Percentiles rank a stretch among this genome's conserved stretches.
Conservation (phyloP, 2,888 invertebrate species). For the Colostygia pectinataria region DNA sequence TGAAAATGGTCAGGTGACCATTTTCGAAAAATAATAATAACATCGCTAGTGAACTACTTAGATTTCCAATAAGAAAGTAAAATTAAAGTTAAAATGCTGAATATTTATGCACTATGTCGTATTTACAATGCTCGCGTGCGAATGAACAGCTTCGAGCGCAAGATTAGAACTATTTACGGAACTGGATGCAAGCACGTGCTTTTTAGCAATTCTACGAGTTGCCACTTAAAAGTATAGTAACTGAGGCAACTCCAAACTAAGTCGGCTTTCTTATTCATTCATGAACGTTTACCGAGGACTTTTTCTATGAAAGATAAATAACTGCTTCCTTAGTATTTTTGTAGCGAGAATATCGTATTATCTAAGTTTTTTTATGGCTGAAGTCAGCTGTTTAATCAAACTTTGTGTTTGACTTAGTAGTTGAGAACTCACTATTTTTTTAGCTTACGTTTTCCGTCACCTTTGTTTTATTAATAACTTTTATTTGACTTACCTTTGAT, state of each 20-base stretch:
- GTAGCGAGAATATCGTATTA: constrained; percentile 33
- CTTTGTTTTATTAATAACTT: neutral
- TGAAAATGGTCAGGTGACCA: no score
- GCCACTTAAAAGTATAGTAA: constrained; percentile 56
- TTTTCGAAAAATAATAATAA: no score
- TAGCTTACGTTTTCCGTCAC: neutral
- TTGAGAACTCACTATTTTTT: constrained; percentile 9
- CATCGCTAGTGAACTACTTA: neutral
- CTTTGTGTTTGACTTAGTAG: constrained; percentile 16
- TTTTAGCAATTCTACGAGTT: constrained; percentile 68
- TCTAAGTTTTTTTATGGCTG: constrained; percentile 25
- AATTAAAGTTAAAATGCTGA: constrained; percentile 2
- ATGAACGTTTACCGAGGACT: constrained; percentile 43
- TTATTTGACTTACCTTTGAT: no score
- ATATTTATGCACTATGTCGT: constrained; percentile 12
- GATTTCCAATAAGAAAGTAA: neutral
- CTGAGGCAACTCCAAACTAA: constrained; percentile 46
- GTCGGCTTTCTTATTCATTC: constrained; percentile 50
- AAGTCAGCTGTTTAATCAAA: constrained; percentile 12
- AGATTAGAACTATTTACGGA: constrained; percentile 74
- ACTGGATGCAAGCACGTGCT: constrained; percentile 63
- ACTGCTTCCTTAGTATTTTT: constrained; percentile 34
- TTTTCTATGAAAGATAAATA: constrained; percentile 40
- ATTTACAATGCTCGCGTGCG: constrained; percentile 27
- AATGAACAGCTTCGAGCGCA: constrained; percentile 51